Conservation (phyloP, 1,140 invertebrate genomes). For the Bombus cullumanus region DNA sequence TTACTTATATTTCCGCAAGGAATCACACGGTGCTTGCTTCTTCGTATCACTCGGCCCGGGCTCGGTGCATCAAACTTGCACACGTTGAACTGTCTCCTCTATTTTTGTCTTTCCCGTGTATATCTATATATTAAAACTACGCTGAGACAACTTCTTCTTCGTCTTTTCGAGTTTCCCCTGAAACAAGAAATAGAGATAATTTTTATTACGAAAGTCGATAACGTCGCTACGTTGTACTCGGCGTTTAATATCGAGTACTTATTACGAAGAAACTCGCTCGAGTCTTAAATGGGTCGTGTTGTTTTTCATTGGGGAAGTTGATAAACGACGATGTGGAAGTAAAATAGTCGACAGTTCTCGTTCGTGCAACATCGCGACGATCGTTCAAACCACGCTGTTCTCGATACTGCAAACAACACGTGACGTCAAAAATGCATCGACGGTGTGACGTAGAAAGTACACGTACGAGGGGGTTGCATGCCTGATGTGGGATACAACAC, state of each 20-base stretch:
- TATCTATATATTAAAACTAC: too few relatives aligned
- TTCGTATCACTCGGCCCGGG: too few relatives aligned
- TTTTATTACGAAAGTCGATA: slow-evolving; percentile 2
- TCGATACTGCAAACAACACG: slow-evolving; percentile 3
- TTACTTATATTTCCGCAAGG: too few relatives aligned
- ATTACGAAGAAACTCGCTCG: background rate
- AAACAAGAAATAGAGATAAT: background rate
- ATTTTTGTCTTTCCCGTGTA: too few relatives aligned
- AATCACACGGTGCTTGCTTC: too few relatives aligned
- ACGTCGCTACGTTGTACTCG: background rate
- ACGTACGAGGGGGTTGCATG: background rate
- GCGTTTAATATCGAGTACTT: background rate
- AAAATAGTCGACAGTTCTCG: background rate
- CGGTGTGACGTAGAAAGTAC: background rate
- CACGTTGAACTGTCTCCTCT: too few relatives aligned
- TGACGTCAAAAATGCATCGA: slow-evolving; percentile 28
- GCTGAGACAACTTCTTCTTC: background rate
- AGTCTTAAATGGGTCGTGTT: background rate
- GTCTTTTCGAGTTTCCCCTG: background rate
- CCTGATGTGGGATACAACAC: background rate
- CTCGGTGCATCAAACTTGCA: too few relatives aligned
- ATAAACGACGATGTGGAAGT: background rate
- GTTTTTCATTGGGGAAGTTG: background rate
- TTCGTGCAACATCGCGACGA: too few relatives aligned
- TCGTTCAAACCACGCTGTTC: background rate